Conservation (phyloP, 2,113 vertebrate species). For the Proteles cristata region DNA sequence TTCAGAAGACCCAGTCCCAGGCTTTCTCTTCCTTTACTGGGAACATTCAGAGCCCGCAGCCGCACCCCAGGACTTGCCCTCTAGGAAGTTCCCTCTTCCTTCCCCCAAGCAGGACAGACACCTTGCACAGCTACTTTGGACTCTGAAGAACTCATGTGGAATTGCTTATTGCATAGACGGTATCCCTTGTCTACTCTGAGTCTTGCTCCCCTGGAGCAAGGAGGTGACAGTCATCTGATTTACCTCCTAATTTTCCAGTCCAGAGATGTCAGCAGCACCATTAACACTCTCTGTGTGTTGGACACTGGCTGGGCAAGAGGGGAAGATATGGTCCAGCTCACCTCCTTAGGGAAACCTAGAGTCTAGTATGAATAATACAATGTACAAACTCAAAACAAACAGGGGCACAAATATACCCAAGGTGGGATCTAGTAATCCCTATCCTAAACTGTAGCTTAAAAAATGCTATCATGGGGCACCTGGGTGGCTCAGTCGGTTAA, state of each 20-base stretch:
- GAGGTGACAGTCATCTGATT: neutral
- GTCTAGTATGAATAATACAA: neutral
- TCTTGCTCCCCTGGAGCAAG: neutral
- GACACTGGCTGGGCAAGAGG: neutral
- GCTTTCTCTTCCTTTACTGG: neutral
- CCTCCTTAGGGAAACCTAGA: neutral
- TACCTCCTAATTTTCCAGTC: neutral
- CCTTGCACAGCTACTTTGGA: neutral
- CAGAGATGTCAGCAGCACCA: neutral
- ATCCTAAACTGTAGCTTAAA: neutral
- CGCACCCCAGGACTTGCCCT: neutral
- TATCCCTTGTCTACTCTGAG: neutral
- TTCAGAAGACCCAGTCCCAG: neutral
- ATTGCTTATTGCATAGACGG: neutral
- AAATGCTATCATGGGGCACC: neutral
- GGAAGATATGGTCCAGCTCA: neutral
- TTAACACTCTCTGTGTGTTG: neutral
- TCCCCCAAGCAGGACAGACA: neutral
- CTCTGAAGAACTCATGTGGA: neutral
- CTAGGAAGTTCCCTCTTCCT: neutral
- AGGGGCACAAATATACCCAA: neutral
- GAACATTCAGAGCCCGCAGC: neutral
- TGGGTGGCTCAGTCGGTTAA: no score
- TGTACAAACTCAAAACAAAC: neutral
- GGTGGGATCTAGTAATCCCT: neutral